Base-by-base conservation (phyloP, 2,113 vertebrate genomes). In the Tinamus guttatus region DNA sequence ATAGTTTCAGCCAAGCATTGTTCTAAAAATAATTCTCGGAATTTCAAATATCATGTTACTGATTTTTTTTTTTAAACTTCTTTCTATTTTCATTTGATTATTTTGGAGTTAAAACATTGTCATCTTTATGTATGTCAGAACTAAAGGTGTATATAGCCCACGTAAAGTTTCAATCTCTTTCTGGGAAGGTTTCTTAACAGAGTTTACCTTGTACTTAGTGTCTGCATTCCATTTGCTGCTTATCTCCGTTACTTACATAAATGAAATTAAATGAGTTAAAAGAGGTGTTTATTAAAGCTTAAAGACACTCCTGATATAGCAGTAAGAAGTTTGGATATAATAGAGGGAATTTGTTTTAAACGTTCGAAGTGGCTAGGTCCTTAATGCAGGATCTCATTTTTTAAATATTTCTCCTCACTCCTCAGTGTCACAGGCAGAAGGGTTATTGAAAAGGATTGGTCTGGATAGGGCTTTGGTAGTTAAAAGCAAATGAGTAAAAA, bases 281-380 rank as follows among this genome's bases (percentile, higher is more conserved):
- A 73, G n/a, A 24, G 34, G n/a, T 78, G 54, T 85, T 94, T 90
- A 68, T 95, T 93, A 63, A 51, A 81, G 32, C 24, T 87, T 76
- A 64, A 92, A 89, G 78, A 17, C 21, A 38, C 83, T 85, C 36
- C 51, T 90, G 5, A 86, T 96, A 47, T 51, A 54, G 70, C 28
- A 81, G 58, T 49, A 17, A 15, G 52, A 76, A 54, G 77, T 82
- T 95, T 77, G 60, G 58, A 36, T 87, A 24, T 64, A 75, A 45
- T 45, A 47, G n/a, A 81, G 59, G 25, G 56, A 80, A 71, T 89
- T 81, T 85, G 58, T 89, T 95, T 88, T 79, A 84, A 91, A 79
- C 28, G 30, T 77, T 90, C 80, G 67, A 79, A 87, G 69, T 67
- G 40, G 20, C 45, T 90, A 45, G 28, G 67, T 63, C 76, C 40